These are phyloP conservation scores for Apogon hyalosoma DNA, from an alignment of 2,797 vertebrate genomes.

Conservation along the genomic window DNA sequence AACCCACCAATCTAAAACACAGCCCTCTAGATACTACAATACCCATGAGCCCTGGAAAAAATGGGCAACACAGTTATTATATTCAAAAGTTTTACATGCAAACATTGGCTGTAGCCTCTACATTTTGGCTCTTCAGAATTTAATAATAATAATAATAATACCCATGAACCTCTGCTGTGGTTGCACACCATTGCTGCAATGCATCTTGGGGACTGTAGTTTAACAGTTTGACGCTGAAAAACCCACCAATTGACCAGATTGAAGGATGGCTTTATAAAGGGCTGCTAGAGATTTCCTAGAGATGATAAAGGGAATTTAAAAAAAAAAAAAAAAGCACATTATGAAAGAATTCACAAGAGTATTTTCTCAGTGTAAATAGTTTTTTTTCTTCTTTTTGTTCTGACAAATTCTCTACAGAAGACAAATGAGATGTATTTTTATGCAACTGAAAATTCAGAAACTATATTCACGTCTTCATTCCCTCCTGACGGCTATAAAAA, in stretches of 20 bases:
- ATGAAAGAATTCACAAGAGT: conserved; percentile 52
- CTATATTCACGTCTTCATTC: conserved; percentile 77
- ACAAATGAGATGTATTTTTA: conserved; percentile 81
- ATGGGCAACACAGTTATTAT: too few species aligned
- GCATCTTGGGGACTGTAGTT: too few species aligned
- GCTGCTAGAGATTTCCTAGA: conserved; percentile 43
- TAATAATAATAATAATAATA: too few species aligned
- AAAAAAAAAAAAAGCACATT: conserved; percentile 69
- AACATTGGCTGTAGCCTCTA: too few species aligned
- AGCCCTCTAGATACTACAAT: too few species aligned
- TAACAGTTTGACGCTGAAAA: conserved; percentile 1
- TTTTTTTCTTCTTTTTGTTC: conserved; percentile 37
- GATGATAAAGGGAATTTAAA: conserved; percentile 57
- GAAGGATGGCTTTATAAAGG: conserved; percentile 32
- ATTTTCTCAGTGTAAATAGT: conserved; percentile 78
- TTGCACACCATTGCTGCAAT: too few species aligned
- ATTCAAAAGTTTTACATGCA: too few species aligned
- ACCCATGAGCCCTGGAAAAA: too few species aligned
- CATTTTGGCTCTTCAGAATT: too few species aligned
- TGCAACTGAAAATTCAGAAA: conserved; percentile 69
- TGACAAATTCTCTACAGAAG: conserved; percentile 62
- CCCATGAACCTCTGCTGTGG: too few species aligned
- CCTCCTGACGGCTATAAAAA: conserved; percentile 67
- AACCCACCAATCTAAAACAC: not conserved
- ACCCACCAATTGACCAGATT: not conserved